Base-by-base conservation (phyloP, 1,140 invertebrate species). In the Hyphantria cunea region DNA sequence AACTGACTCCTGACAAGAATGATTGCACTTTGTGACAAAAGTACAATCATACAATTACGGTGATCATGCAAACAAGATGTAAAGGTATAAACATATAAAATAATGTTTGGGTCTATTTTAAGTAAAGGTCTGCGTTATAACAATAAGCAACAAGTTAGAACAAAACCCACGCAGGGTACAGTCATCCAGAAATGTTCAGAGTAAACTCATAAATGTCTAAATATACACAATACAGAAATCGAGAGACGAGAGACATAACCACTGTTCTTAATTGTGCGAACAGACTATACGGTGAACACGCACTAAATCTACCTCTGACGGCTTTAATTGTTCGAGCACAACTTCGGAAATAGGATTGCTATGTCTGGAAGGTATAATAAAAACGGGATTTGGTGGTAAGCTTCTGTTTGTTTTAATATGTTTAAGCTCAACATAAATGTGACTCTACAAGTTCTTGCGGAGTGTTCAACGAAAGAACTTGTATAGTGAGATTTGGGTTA, bases 131-230 rank as follows among this genome's bases (percentile, higher is more conserved):
- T 25, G 17, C 17, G 5, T 1, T 5, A 25, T 25, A 25, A 25
- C 17, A 25, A 25, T 25, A 5, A 25, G 17, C 17, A 25, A 54
- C 51, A 41, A 41, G 39, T 54, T 41, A 5, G 39, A 54, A 54
- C 44, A 44, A 54, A 54, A 25, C n/a, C 13, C 52, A 44, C 11
- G 13, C 11, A 31, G 13, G 42, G 9, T 11, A 10, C 52, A 54
- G 52, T 54, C 55, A 49, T 59, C 50, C 54, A 52, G 49, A 44
- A 50, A 59, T 45, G 34, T 42, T 48, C 59, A 32, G 13, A 34
- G 33, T 17, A 44, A 66, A 60, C 56, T 60, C 64, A 55, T 66
- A 66, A 66, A 66, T 51, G 51, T 66, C 56, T 66, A 66, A 66
- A 66, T 65, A 65, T 59, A 64, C 47, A 56, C 53, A 48, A 58